Evolutionary conservation across 2,113 vertebrate genomes (phyloP).

Genomic region (Aix galericulata): DNA sequence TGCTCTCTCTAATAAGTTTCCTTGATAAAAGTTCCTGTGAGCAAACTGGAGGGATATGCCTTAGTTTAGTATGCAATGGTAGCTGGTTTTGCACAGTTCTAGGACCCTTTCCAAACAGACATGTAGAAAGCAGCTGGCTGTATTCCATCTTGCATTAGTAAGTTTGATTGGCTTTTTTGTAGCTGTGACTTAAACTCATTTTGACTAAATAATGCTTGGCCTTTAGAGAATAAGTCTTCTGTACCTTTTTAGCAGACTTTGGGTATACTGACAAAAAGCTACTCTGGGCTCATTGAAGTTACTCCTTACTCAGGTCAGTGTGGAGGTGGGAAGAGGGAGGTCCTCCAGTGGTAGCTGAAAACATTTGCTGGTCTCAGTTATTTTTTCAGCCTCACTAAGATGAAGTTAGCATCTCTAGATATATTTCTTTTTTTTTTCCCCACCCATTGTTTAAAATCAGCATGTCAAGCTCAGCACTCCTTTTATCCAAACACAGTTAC

Average conservation of each 20-base stretch:
- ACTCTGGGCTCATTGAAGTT: neutral
- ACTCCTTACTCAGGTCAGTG: neutral
- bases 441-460: neutral
- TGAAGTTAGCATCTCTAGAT: slow-evolving; percentile 17
- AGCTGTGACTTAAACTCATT: neutral
- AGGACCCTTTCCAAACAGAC: neutral
- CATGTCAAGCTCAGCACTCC: neutral
- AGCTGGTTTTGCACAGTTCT: no score
- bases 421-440: neutral
- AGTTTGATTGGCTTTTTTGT: neutral
- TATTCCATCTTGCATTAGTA: neutral
- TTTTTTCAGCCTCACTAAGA: neutral
- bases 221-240: neutral
- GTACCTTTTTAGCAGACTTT: neutral
- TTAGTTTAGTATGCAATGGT: neutral
- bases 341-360: neutral
- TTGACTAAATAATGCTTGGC: neutral
- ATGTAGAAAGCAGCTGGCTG: neutral
- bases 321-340: neutral
- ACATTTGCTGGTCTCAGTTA: neutral
- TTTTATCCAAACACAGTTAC: neutral
- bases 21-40: neutral
- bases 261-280: neutral
- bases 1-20: neutral
- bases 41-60: neutral